Evolutionary conservation across 2,888 invertebrate genomes (phyloP), one percentile per base, ranked within the genome.

Genomic region (Pammene fasciana): DNA sequence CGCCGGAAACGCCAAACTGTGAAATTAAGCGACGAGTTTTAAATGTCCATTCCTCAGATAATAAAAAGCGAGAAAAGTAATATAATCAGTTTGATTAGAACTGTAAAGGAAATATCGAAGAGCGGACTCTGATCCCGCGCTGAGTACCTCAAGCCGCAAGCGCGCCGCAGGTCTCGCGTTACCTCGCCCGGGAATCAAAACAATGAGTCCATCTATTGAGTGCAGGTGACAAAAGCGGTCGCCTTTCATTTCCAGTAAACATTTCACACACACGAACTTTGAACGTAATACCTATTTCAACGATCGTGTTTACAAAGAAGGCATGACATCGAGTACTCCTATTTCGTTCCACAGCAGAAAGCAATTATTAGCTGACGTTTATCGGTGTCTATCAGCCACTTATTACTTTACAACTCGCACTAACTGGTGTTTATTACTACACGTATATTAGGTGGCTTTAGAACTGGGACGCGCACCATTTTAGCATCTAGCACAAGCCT

Each of bases 131-230:
- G 73, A 72, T 72, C 73, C 68, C 70, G 70, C 67, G 66, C 72
- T 68, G 57, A 70, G 72, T 62, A 64, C 65, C 72, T 73, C 74
- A 78, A 78, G 79, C 84, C 85, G 78, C 85, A 86, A 85, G 78
- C 84, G 80, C 62, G 66, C 76, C 76, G 72, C 77, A 73, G 78
- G 77, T 81, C 82, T 89, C 88, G 74, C 70, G 76, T 89, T 88
- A 84, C 88, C 77, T 78, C 73, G 75, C 74, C 74, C 38, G 50
- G 82, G 84, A 86, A 87, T 83, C 83, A 83, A 83, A 89, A 88
- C 86, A 89, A 87, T 86, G 82, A 79, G 76, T 78, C 74, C 78
- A 79, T 80, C 82, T 81, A 82, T 81, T 77, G 77, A 78, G 75
- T 73, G 80, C 82, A 84, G 80, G 82, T 86, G 83, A 83, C 79